Evolutionary conservation across 2,113 vertebrate species (phyloP).

Genomic region (Hipposideros armiger): DNA sequence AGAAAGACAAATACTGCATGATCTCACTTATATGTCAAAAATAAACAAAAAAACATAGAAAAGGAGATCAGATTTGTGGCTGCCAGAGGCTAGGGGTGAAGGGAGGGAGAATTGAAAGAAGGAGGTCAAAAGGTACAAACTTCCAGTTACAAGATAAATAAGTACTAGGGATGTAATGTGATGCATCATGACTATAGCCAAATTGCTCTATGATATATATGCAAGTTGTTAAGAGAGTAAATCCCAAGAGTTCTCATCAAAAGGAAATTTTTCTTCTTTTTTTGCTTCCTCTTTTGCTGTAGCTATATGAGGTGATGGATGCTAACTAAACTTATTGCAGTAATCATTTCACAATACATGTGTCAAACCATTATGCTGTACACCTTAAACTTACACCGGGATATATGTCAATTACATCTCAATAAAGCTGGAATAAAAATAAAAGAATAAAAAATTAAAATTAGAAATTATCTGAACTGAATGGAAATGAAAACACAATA

Average conservation of each 20-base stretch:
- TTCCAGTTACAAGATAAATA: too few relatives aligned
- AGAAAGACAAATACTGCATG: background rate
- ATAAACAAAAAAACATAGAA: background rate
- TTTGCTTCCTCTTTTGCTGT: background rate
- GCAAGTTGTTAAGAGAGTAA: too few relatives aligned
- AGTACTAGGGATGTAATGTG: background rate
- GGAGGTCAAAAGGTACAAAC: too few relatives aligned
- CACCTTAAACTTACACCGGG: background rate
- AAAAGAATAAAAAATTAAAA: background rate
- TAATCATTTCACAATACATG: background rate
- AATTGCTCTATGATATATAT: too few relatives aligned
- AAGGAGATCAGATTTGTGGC: background rate
- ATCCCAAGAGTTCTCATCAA: too few relatives aligned
- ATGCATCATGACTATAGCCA: background rate
- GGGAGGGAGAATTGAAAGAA: background rate
- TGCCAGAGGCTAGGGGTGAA: background rate
- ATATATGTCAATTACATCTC: background rate
- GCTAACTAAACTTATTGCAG: background rate
- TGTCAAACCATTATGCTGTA: background rate
- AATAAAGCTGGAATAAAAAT: background rate
- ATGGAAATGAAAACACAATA: background rate
- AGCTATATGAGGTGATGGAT: background rate
- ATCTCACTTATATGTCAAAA: too few relatives aligned
- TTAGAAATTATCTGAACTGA: background rate
- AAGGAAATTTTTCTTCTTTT: too few relatives aligned